phyloP scores from a whole-genome alignment of 2,888 invertebrate genomes.

The Tinea semifulvella region DNA sequence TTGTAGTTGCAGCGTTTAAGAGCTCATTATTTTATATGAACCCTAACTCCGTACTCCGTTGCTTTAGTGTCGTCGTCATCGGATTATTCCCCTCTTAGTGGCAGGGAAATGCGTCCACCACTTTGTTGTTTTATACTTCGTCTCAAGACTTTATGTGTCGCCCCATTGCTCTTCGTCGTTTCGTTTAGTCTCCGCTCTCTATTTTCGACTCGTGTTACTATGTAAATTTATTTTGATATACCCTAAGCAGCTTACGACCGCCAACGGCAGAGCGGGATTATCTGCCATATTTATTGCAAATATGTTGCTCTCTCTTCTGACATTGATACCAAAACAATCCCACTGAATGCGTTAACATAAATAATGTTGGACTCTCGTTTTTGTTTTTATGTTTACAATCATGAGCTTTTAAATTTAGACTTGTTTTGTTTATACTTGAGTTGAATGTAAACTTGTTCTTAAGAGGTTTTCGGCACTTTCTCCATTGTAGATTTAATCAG shows the following conservation, averaged over 20 bases:
- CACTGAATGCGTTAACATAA: conserved; percentile 8
- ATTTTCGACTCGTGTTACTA: conserved; percentile 59
- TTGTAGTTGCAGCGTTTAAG: conserved; percentile 7
- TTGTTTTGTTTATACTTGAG: too few species aligned
- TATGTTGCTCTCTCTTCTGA: conserved; percentile 7
- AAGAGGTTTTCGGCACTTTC: too few species aligned
- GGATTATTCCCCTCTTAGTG: conserved; percentile 56
- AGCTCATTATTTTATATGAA: conserved; percentile 53
- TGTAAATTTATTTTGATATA: conserved; percentile 43
- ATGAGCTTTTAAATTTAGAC: too few species aligned
- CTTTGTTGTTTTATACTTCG: conserved; percentile 65
- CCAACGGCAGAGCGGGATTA: conserved; percentile 7
- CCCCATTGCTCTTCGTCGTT: conserved; percentile 61
- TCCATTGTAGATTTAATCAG: too few species aligned
- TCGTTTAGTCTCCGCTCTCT: conserved; percentile 58
- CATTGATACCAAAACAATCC: conserved; percentile 12
- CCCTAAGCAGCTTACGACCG: conserved; percentile 10
- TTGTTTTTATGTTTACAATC: not conserved
- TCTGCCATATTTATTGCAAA: conserved; percentile 12
- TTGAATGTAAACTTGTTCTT: too few species aligned
- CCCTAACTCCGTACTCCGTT: conserved; percentile 44
- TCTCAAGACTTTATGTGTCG: conserved; percentile 60
- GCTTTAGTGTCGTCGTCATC: conserved; percentile 41
- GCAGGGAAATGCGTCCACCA: conserved; percentile 55
- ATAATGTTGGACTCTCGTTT: conserved; percentile 1